Conservation (phyloP, 2,797 vertebrate species). For the Carapus acus region DNA sequence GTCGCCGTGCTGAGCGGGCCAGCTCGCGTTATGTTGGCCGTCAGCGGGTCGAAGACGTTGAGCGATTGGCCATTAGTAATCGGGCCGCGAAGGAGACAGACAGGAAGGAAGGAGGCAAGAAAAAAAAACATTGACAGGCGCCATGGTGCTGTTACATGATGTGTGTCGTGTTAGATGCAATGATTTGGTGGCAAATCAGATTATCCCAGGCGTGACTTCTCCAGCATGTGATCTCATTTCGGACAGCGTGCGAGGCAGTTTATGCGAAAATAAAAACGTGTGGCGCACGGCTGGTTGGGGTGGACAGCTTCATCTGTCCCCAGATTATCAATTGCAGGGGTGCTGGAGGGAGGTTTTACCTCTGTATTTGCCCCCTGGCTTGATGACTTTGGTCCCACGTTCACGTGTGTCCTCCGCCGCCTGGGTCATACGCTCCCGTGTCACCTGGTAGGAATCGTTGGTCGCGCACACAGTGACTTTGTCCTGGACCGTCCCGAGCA, state of each 20-base stretch:
- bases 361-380: slow-evolving; percentile 83
- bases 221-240: slow-evolving; percentile 33
- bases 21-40: neutral
- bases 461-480: slow-evolving; percentile 89
- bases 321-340: no score
- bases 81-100: neutral
- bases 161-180: slow-evolving; percentile 11
- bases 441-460: slow-evolving; percentile 85
- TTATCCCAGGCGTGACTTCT: slow-evolving; percentile 43
- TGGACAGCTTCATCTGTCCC: slow-evolving; percentile 27
- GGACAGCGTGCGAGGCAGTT: slow-evolving; percentile 2
- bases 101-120: neutral
- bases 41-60: neutral
- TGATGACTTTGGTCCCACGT: slow-evolving; percentile 87
- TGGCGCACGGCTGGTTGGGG: neutral
- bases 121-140: no score
- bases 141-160: no score
- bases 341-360: slow-evolving; percentile 77
- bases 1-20: no score
- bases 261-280: slow-evolving; percentile 3
- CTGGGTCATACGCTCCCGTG: slow-evolving; percentile 84
- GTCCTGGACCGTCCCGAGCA: slow-evolving; percentile 83
- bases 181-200: slow-evolving; percentile 27
- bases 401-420: slow-evolving; percentile 84
- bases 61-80: neutral